Percentiles rank a stretch among this genome's conserved stretches.
Evolutionary conservation across 1,140 invertebrate species (phyloP).

Genomic region (Drosophila pandora): DNA sequence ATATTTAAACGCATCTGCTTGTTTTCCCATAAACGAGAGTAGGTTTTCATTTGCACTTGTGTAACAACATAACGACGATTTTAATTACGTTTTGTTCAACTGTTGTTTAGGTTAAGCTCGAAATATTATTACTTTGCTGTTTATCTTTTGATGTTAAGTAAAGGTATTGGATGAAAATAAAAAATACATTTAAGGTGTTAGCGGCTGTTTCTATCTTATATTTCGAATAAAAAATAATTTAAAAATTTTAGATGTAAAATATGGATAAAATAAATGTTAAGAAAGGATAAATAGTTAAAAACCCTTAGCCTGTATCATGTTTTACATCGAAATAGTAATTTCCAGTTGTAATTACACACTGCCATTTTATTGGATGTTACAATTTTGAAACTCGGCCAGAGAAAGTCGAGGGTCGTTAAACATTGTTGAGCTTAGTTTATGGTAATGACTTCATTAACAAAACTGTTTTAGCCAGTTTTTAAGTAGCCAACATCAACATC

Average conservation of each 20-base stretch:
- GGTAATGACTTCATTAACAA: constrained; percentile 8
- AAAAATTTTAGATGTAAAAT: too few species aligned
- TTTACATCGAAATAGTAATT: too few species aligned
- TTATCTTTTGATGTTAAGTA: background rate
- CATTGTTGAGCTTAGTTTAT: constrained; percentile 2
- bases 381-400: background rate
- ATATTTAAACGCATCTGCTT: constrained; percentile 24
- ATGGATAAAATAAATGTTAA: too few species aligned
- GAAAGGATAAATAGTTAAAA: too few species aligned
- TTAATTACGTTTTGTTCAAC: background rate
- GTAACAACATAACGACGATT: background rate
- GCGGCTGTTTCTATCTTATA: too few species aligned
- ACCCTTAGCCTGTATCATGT: too few species aligned
- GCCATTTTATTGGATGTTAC: background rate
- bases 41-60: background rate
- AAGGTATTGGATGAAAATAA: background rate
- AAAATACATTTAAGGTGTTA: too few species aligned
- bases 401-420: background rate
- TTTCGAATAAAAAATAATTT: too few species aligned
- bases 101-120: background rate
- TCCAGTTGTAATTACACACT: too few species aligned
- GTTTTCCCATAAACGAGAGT: constrained; percentile 16
- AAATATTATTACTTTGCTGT: background rate
- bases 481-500: constrained; percentile 21
- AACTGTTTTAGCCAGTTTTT: background rate